Base-by-base conservation (phyloP, 2,797 vertebrate species). In the Leptoclinus maculatus region DNA sequence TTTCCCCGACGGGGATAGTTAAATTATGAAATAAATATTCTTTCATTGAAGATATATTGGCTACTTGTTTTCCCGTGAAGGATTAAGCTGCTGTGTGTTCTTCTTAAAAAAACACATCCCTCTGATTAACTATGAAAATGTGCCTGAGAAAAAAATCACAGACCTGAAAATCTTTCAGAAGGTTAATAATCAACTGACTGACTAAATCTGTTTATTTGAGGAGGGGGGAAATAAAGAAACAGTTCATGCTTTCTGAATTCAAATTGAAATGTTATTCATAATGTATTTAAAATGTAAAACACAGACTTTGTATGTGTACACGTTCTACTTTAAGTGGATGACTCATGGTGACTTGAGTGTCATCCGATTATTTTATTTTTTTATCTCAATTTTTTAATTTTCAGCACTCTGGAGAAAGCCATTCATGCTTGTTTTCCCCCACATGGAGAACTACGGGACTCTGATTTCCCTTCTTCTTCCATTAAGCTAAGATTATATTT, bases 11-110 rank as follows among this genome's bases (percentile, higher is more conserved):
- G 7, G 80, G 38, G 27, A 58, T 72, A 66, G 79, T 84, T 84
- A 69, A 83, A 82, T 80, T 79, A 81, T 83, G 49, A 83, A 80
- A 78, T 70, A 80, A 83, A 78, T 68, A 7, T 66, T 21, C n/a
- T 82, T 76, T 43, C 47, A 76, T 54, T 79, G 54, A 87, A 87
- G 60, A 87, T 84, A 64, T 53, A 81, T 83, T 84, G 69, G 63
- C 71, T 45, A 73, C 75, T 76, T 83, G 65, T 77, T 84, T 78
- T 66, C 23, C 7, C 66, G n/a, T 64, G 1, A 41, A 67, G 47
- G 71, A 76, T 82, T 66, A 77, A 76, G 60, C 49, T 45, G 67
- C 53, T 62, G 71, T 70, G 39, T 39, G 10, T 56, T 84, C 32
- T 21, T 78, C 47, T 66, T 57, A 21, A 47, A 47, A 45, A 39